Base-by-base conservation (phyloP, 2,888 invertebrate genomes). In the Scotopteryx bipunctaria region DNA sequence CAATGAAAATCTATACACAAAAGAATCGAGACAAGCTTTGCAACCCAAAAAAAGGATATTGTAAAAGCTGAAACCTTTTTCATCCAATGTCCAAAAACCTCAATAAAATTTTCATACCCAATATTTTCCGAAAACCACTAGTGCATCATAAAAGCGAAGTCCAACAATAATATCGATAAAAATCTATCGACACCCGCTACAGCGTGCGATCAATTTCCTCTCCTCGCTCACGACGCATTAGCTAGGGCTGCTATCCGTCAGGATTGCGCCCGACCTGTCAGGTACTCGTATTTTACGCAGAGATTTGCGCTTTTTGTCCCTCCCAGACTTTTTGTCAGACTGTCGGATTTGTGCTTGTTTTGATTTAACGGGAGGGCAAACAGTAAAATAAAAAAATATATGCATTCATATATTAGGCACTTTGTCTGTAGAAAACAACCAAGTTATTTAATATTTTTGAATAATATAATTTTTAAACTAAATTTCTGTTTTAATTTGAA, bases 191-290 rank as follows among this genome's bases (percentile, higher is more conserved):
- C 31, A 36, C 43, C 47, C 44, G 27, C 32, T 15, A 31, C 35
- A 40, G 11, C 45, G 38, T 42, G 41, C 45, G 25, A 55, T 61
- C 57, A 53, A 57, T 59, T 57, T 37, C 31, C 43, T 55, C 53
- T 52, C 25, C 47, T 47, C 48, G 44, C 51, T 41, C 49, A 41
- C 50, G 37, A 49, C 55, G 55, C 54, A 59, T 62, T 62, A 57
- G 48, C 40, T 44, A 58, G 57, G 56, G 57, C 11, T 57, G 51
- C 58, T 51, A 60, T 63, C 53, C 41, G 55, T 63, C 59, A 63
- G 43, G 57, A 50, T 62, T 57, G 42, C 41, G 8, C 38, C 27
- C 32, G 48, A 48, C 48, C 58, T 58, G 62, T 53, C 62, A 56
- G 47, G 41, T 52, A 14, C 29, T 38, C 49, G 29, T 42, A 50